phyloP scores from a whole-genome alignment of 2,888 invertebrate genomes.

The Eustalomyia histrio region DNA sequence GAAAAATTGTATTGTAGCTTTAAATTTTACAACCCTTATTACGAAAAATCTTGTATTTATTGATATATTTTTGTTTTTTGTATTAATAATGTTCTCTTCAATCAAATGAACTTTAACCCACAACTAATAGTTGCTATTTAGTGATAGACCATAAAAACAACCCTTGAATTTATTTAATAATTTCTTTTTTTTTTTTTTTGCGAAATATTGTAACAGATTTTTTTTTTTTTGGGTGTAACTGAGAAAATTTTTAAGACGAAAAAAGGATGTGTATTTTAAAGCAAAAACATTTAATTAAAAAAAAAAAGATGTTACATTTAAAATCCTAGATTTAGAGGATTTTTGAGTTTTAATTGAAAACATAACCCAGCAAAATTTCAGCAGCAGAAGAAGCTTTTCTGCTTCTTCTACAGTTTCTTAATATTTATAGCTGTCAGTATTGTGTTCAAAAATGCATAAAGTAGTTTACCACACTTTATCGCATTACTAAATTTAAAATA shows the following conservation, averaged over 20 bases:
- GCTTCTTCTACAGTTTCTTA: too few species aligned
- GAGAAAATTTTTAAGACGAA: background rate
- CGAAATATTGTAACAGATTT: background rate
- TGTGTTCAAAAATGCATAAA: too few species aligned
- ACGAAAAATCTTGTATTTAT: background rate
- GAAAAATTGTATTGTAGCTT: constrained; percentile 17
- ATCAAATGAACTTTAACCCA: constrained; percentile 38
- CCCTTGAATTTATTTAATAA: background rate
- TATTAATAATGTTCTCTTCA: constrained; percentile 25
- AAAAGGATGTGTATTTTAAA: background rate
- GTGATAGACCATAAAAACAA: background rate
- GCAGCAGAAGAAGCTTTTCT: too few species aligned
- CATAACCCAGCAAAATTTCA: too few species aligned
- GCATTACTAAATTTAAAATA: too few species aligned
- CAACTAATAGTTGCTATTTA: constrained; percentile 11
- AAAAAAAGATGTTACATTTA: background rate
- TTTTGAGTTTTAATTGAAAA: background rate
- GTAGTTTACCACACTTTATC: too few species aligned
- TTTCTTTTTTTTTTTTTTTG: too few species aligned
- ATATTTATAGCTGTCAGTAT: too few species aligned
- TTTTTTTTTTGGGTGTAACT: constrained; percentile 5
- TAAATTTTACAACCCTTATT: constrained; percentile 2
- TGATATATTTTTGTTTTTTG: constrained; percentile 2
- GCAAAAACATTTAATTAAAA: background rate
- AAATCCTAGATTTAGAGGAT: background rate